phyloP scores from a whole-genome alignment of 2,113 vertebrate species.

The Columbina picui region DNA sequence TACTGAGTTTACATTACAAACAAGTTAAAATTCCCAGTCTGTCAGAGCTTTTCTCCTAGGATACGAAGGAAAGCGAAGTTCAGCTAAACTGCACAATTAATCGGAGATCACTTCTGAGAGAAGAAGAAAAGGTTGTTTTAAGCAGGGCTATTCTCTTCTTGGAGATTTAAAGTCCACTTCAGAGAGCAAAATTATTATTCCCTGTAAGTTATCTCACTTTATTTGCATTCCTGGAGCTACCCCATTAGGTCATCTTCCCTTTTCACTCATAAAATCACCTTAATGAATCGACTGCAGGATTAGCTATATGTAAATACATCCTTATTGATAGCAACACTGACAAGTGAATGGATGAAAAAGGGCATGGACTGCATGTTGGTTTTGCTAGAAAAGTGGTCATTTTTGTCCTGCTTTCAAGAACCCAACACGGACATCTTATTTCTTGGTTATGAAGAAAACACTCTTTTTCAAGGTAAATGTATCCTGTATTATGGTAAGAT shows the following conservation, averaged over 20 bases:
- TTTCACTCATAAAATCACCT: slow-evolving; percentile 65
- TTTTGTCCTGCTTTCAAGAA: background rate
- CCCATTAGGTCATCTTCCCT: slow-evolving; percentile 32
- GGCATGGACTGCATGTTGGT: background rate
- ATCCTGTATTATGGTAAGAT: background rate
- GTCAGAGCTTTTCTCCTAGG: slow-evolving; percentile 76
- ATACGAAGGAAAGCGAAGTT: slow-evolving; percentile 74
- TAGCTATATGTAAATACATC: slow-evolving; percentile 43
- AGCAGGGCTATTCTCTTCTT: slow-evolving; percentile 45
- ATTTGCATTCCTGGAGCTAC: slow-evolving; percentile 66
- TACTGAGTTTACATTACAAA: slow-evolving; percentile 76
- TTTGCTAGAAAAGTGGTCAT: background rate
- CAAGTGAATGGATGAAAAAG: slow-evolving; percentile 19
- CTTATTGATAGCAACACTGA: slow-evolving; percentile 16
- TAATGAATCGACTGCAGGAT: slow-evolving; percentile 59
- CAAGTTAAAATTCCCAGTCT: slow-evolving; percentile 76
- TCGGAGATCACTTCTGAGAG: slow-evolving; percentile 62
- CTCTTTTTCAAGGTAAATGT: background rate
- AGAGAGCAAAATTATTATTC: slow-evolving; percentile 66
- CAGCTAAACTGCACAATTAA: slow-evolving; percentile 74
- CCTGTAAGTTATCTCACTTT: slow-evolving; percentile 56
- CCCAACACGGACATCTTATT: background rate
- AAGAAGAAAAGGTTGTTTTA: slow-evolving; percentile 66
- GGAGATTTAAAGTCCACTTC: slow-evolving; percentile 64
- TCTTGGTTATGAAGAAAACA: background rate